Evolutionary conservation across 2,113 vertebrate genomes (phyloP), one percentile per base, ranked within the genome.

Genomic region (Syrrhaptes paradoxus): DNA sequence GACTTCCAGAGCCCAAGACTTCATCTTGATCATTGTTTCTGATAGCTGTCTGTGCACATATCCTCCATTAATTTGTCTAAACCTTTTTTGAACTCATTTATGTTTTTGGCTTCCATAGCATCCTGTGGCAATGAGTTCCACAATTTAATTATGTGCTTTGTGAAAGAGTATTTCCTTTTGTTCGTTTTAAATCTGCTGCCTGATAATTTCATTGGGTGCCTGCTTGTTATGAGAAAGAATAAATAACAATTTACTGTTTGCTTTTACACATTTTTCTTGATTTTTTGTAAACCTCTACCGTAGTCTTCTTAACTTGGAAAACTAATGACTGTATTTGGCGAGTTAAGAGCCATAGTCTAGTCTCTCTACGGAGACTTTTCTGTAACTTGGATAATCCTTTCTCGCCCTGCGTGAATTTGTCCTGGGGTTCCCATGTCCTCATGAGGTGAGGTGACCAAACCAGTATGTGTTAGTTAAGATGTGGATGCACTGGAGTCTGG

Each of bases 121-220:
- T 96, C 94, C 90, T 93, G 86, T 90, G 76, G 55, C 86, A 90
- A 12, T 38, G 55, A 90, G 55, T 84, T 89, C 79, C 76, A 55
- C 68, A 89, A 95, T 93, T 86, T 63, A 78, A 95, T 93, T 94
- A 90, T 1, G 16, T 51, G 72, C 84, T 94, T 86, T 85, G 83
- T 95, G 92, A 92, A 88, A 70, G 72, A 89, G 76, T 67, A 61
- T 68, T 95, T 97, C 89, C 94, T 95, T 92, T 86, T 57, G 58
- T 90, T 97, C 92, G 78, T 77, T 95, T 90, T 81, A 81, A 90
- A 59, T 89, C 45, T 90, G 72, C 89, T 93, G 72, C 48, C 36
- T 67, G 83, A 46, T 96, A 92, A 95, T 97, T 95, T 95, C 83
- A 92, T 93, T 95, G 89, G 68, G 13, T 86, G 51, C 61, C 72